Conservation (phyloP, 2,113 vertebrate species). For the Nothocercus julius region DNA sequence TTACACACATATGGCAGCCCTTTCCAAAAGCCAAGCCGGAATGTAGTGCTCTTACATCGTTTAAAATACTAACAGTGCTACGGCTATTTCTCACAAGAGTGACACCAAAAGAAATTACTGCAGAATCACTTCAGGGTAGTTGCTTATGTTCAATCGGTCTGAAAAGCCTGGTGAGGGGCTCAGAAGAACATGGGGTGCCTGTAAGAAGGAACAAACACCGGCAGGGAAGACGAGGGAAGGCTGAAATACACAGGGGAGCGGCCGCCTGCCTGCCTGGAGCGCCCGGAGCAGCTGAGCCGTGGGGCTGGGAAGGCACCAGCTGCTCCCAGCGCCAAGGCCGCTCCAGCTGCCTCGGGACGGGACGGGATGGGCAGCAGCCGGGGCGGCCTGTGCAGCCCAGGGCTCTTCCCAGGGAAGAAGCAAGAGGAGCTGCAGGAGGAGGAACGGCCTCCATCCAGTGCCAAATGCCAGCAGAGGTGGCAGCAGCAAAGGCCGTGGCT, state of each 20-base stretch:
- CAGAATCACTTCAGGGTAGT: background rate
- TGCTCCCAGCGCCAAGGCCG: slow-evolving; percentile 25
- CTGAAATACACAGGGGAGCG: background rate
- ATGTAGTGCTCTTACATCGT: background rate
- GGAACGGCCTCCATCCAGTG: slow-evolving; percentile 2
- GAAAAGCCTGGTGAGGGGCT: background rate
- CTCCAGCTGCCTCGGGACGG: background rate
- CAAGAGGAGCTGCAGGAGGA: background rate
- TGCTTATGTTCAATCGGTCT: background rate
- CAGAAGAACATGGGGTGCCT: background rate
- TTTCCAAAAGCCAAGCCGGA: background rate
- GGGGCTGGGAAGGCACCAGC: background rate
- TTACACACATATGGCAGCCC: background rate
- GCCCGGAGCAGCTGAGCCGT: background rate
- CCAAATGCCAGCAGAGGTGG: background rate
- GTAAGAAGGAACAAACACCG: background rate
- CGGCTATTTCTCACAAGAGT: background rate
- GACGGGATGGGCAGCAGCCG: background rate
- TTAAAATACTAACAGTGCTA: background rate
- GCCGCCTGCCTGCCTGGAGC: background rate
- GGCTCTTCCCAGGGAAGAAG: background rate
- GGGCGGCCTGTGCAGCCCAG: background rate
- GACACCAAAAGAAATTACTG: background rate
- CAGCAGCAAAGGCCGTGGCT: background rate
- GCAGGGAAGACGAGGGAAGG: background rate